phyloP scores from a whole-genome alignment of 2,888 invertebrate genomes.

The Drosophila lacicola region DNA sequence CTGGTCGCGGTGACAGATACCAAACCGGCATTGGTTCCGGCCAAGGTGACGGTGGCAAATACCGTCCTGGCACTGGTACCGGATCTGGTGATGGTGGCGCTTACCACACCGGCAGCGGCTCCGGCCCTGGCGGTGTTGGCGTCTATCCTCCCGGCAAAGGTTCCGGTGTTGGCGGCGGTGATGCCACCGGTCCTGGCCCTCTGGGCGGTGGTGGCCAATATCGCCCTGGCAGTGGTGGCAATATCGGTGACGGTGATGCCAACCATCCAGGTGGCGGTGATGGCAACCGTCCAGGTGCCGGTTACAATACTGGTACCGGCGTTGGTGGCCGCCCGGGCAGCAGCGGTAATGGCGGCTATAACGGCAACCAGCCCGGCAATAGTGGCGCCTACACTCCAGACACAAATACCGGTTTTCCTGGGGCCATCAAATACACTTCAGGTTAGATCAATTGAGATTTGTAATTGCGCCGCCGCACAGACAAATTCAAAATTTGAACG shows the following conservation, averaged over 20 bases:
- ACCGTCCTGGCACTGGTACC: conserved; percentile 32
- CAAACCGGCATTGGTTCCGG: conserved; percentile 36
- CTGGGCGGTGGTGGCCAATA: conserved; percentile 20
- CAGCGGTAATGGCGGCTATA: conserved; percentile 19
- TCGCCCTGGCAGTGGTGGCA: conserved; percentile 29
- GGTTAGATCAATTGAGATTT: conserved; percentile 79
- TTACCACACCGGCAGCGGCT: conserved; percentile 42
- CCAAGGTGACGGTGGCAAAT: conserved; percentile 28
- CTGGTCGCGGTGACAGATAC: conserved; percentile 32
- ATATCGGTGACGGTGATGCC: conserved; percentile 25
- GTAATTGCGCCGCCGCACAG: conserved; percentile 33
- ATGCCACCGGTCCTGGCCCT: conserved; percentile 24
- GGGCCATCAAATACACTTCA: conserved; percentile 78
- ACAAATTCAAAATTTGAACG: conserved; percentile 64
- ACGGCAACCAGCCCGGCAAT: conserved; percentile 22
- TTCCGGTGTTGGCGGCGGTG: conserved; percentile 27
- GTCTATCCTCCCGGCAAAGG: conserved; percentile 23
- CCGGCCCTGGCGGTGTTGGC: conserved; percentile 24
- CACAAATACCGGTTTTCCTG: conserved; percentile 82
- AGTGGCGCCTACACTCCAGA: conserved; percentile 52
- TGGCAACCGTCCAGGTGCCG: conserved; percentile 28
- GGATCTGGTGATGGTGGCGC: conserved; percentile 40
- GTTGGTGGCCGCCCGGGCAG: conserved; percentile 22
- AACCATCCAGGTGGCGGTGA: conserved; percentile 31
- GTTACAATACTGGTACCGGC: conserved; percentile 24